phyloP scores from a whole-genome alignment of 2,888 invertebrate species.

The Ferrisia virgata region DNA sequence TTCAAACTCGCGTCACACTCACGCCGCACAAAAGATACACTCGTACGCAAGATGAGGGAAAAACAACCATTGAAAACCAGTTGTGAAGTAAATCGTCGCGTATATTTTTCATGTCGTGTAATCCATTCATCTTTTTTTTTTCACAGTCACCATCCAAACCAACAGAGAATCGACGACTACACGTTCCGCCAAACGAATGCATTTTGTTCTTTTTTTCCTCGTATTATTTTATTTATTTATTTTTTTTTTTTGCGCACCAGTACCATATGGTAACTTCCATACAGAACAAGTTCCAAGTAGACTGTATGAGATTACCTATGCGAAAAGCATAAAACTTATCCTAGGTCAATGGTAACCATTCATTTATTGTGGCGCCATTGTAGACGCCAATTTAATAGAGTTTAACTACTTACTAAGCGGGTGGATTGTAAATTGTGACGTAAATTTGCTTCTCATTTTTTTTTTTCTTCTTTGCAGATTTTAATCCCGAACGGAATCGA shows the following conservation, averaged over 20 bases:
- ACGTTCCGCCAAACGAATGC: constrained; percentile 9
- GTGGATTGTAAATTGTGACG: background rate
- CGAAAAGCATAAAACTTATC: constrained; percentile 28
- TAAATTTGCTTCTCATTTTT: too few species aligned
- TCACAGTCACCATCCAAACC: constrained; percentile 1
- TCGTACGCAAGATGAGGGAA: background rate
- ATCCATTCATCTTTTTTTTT: constrained; percentile 26
- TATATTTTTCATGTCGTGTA: background rate
- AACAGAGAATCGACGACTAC: background rate
- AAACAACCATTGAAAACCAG: background rate
- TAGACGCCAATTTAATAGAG: background rate
- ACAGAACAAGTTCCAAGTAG: background rate
- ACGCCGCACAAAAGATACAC: background rate
- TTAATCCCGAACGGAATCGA: background rate
- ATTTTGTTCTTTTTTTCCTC: constrained; percentile 23
- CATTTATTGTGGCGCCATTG: background rate
- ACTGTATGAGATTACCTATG: background rate
- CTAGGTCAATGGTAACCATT: constrained; percentile 10
- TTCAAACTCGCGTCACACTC: background rate
- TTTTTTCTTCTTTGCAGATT: background rate
- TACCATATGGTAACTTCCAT: background rate
- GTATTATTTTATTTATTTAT: too few species aligned
- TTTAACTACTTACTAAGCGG: background rate
- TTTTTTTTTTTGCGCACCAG: constrained; percentile 3
- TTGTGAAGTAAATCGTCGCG: background rate